Base-by-base conservation (phyloP, 2,888 invertebrate genomes). In the Acrobasis suavella region DNA sequence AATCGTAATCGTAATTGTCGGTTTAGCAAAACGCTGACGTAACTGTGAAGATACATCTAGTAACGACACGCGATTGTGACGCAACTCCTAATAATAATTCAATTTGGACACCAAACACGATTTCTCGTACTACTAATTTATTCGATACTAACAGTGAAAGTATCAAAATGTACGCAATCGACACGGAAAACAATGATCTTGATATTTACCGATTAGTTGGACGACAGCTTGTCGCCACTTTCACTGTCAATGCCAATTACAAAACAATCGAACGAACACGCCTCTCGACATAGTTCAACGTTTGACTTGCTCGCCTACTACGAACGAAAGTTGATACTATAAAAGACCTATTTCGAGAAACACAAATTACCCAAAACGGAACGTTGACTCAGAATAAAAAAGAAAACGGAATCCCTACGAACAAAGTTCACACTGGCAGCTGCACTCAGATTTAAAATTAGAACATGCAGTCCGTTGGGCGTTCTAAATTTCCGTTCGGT, bases 401-500 rank as follows among this genome's bases (percentile, higher is more conserved):
- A 73, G 77, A 83, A 82, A 80, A 78, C 76, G 81, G 81, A 81
- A 80, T 82, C 84, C 85, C 81, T 80, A 81, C 78, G 80, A 78
- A 80, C 86, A 88, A 89, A 88, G 89, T 89, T 88, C 86, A 87
- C 81, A 78, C 83, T 80, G 83, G 90, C 89, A 90, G 89, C 89
- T 91, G 91, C 90, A 87, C 78, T 85, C 80, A 77, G 72, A 70
- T 79, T 83, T 86, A 88, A 85, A 88, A 81, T 81, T 87, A 89
- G 89, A 84, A 81, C 85, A 77, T 83, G 88, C 88, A 89, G 87
- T 89, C 85, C 87, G 88, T 87, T 86, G 84, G 85, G 81, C 79
- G 91, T 81, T 88, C 91, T 88, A 91, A 88, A 91, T 91, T 84
- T 89, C 85, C 80, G 85, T 85, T 86, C 85, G 88, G 88, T 84